Evolutionary conservation across 2,888 invertebrate genomes (phyloP), one percentile per base, ranked within the genome.

Genomic region (Balanococcus diminutus): DNA sequence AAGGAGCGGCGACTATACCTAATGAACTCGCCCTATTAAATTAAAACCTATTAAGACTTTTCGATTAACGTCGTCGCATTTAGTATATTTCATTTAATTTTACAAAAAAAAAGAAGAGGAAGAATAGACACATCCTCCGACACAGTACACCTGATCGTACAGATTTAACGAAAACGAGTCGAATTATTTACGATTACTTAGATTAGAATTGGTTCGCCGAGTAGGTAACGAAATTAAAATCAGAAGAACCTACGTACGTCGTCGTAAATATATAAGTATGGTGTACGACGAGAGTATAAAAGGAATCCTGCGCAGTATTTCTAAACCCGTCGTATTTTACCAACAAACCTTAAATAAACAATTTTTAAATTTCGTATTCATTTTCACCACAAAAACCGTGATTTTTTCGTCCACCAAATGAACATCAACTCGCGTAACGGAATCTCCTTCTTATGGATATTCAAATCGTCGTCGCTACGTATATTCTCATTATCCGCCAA

Each of bases 11-110:
- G 28, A 82, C n/a, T 36, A 51, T 22, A 82, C 83, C 61, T 83
- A 83, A 83, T 51, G 83, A 83, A 83, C 83, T 83, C 36, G 83
- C 83, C 61, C 83, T 83, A 83, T 83, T 83, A 83, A 83, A 83
- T 83, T 83, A 83, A 61, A 83, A 36, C 61, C 67, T 61, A 83
- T 83, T 83, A 83, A 51, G 51, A 28, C 36, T 61, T 61, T 61
- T 61, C 83, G 51, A 51, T 36, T 19, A 51, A 56, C 83, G 61
- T 51, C 56, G 75, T 11, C 32, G 56, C 22, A 9, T 79, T 36
- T 19, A 36, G 75, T 11, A 79, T 79, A 79, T 79, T 79, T 79
- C 36, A 79, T 79, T 32, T 22, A 79, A 79, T 79, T 36, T 79
- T 28, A 36, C 31, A 36, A 1, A 11, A 16, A 67, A 67, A 31